Evolutionary conservation across 2,113 vertebrate genomes (phyloP).

Genomic region (Cyprinodon variegatus): DNA sequence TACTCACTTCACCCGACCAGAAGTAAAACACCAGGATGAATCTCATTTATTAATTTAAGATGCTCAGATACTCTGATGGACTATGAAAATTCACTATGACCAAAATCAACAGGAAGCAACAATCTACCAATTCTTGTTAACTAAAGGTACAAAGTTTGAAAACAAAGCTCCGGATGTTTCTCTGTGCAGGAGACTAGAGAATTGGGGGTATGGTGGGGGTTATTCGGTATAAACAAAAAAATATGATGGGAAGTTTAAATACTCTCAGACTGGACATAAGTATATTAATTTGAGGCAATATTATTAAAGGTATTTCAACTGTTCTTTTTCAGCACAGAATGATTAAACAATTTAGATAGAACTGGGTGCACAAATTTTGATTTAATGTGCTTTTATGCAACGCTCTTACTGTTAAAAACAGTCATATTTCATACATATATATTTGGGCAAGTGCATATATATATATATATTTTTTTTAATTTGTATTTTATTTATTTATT

Average conservation of each 20-base stretch:
- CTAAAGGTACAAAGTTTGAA: not conserved
- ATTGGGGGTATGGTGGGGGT: not conserved
- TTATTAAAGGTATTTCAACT: not conserved
- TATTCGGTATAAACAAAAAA: not conserved
- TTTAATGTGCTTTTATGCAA: not conserved
- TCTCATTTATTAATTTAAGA: constrained; percentile 36
- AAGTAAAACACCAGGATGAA: constrained; percentile 64
- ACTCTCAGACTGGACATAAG: not conserved
- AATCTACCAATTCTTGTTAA: not conserved
- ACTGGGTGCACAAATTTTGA: not conserved
- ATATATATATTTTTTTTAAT: too few relatives aligned
- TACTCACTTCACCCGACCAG: constrained; percentile 44
- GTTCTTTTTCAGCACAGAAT: not conserved
- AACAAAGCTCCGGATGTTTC: too few relatives aligned
- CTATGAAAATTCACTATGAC: not conserved
- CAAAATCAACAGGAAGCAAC: not conserved
- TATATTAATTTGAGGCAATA: not conserved
- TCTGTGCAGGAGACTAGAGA: too few relatives aligned
- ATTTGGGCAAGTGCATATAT: too few relatives aligned
- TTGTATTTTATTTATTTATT: too few relatives aligned
- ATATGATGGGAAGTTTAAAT: not conserved
- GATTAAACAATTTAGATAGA: not conserved
- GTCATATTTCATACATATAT: too few relatives aligned
- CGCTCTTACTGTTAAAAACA: too few relatives aligned
- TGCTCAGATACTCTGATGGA: constrained; percentile 23